Evolutionary conservation across 2,113 vertebrate species (phyloP), one percentile per base, ranked within the genome.

Genomic region (Oriolus oriolus): DNA sequence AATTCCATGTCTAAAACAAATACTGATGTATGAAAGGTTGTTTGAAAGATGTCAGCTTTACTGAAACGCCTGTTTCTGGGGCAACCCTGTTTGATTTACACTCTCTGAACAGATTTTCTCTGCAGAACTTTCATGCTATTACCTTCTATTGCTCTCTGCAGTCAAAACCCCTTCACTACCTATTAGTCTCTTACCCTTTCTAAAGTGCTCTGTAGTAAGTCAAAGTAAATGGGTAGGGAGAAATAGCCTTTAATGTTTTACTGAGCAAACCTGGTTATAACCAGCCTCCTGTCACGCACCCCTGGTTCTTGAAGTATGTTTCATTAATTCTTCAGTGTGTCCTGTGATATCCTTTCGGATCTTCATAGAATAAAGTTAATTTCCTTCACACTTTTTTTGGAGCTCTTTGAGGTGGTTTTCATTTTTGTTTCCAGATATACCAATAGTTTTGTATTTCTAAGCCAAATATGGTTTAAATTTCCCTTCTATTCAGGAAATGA

Each of bases 321-420:
- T 91, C 82, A 96, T 97, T 95, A 96, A 96, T 93, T 96, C 91
- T 88, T 83, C 90, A 93, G 54, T 91, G 74, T 74, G 82, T 90
- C 85, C 59, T 94, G 63, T 86, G 87, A 93, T 88, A 95, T 90
- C 75, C 82, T 80, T 87, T 95, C 70, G 91, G 84, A 79, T 90
- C 54, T 70, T 77, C 35, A 18, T 2, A 74, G 50, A 69, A 95
- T 86, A 90, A 93, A 95, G 87, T 84, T 90, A 30, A 93, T 94
- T 97, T 97, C 89, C 94, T 94, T 95, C 94, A 95, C 93, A 93
- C 81, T 91, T 96, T 71, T 93, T 87, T 85, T 81, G 74, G 33
- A 94, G 63, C 45, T 88, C 91, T 96, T 94, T 96, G 95, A 94
- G 93, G 90, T 89, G 95, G 89, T 91, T 93, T 94, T 93, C 41